These are phyloP conservation scores for Notamacropus eugenii DNA, from an alignment of 2,797 vertebrate species.

Conservation along the genomic window DNA sequence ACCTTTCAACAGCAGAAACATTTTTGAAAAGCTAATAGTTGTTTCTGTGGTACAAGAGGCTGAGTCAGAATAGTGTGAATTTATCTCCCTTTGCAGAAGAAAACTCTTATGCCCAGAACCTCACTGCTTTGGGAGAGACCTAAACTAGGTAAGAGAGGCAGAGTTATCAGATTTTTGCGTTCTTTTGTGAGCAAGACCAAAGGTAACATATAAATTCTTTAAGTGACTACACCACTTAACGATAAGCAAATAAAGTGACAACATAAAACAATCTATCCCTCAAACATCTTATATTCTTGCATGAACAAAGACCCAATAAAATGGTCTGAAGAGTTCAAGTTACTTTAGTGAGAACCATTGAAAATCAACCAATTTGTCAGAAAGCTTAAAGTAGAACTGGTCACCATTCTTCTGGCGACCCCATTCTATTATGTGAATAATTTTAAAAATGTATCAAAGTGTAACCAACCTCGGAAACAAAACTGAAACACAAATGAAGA, in stretches of 20 bases:
- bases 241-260: conserved; percentile 14
- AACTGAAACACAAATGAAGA: conserved; percentile 23
- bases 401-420: conserved; percentile 7
- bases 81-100: conserved; percentile 45
- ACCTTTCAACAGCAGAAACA: conserved; percentile 34
- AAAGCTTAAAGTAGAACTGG: conserved; percentile 15
- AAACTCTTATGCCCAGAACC: conserved; percentile 40
- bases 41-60: conserved; percentile 11
- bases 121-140: background rate
- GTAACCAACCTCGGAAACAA: conserved; percentile 36
- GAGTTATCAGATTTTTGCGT: background rate
- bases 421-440: conserved; percentile 19
- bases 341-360: background rate
- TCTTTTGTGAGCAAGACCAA: conserved; percentile 37
- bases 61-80: background rate
- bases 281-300: conserved; percentile 25
- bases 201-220: conserved; percentile 12
- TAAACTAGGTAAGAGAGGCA: background rate
- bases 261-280: conserved; percentile 9
- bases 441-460: conserved; percentile 32
- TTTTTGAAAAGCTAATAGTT: conserved; percentile 51
- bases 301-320: conserved; percentile 25
- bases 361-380: conserved; percentile 21
- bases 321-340: conserved; percentile 30
- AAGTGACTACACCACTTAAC: conserved; percentile 22